A percentile compares a stretch with the other conserved stretches of the same genome.
Evolutionary conservation across 2,888 invertebrate species (phyloP).

Genomic region (Orthosia gothica): DNA sequence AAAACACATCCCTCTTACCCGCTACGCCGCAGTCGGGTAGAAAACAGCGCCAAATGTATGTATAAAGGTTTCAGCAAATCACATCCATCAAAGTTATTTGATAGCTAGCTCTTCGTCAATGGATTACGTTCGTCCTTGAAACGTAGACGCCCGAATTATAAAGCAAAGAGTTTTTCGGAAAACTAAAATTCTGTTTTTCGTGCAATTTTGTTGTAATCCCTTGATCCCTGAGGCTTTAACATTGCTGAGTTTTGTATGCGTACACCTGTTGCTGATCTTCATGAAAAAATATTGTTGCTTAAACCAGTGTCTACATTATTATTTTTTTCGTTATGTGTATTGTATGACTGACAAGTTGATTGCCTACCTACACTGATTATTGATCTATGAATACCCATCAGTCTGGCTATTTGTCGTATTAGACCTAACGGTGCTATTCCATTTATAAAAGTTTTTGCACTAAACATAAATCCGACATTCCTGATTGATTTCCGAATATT

Average conservation of each 20-base stretch:
- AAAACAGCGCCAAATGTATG: neutral
- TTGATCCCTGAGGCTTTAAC: constrained; percentile 26
- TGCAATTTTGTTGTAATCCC: constrained; percentile 31
- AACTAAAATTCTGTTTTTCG: constrained; percentile 36
- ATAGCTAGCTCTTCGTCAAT: constrained; percentile 32
- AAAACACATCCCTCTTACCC: neutral
- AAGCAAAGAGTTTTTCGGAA: constrained; percentile 15
- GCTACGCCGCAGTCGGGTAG: neutral
- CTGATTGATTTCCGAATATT: constrained; percentile 13
- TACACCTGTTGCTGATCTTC: constrained; percentile 1
- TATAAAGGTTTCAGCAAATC: constrained; percentile 18
- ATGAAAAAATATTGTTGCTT: neutral
- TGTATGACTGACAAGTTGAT: neutral
- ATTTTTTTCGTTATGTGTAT: neutral
- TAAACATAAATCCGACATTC: constrained; percentile 9
- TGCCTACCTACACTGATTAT: neutral
- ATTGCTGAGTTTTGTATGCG: constrained; percentile 2
- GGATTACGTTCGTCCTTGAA: constrained; percentile 33
- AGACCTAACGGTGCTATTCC: neutral
- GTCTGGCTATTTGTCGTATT: neutral
- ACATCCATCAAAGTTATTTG: constrained; percentile 40
- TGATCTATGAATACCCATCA: neutral
- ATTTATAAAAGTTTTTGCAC: neutral
- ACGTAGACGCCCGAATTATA: constrained; percentile 4
- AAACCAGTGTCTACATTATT: neutral